Conservation (phyloP, 2,113 vertebrate genomes). For the Fukomys damarensis region DNA sequence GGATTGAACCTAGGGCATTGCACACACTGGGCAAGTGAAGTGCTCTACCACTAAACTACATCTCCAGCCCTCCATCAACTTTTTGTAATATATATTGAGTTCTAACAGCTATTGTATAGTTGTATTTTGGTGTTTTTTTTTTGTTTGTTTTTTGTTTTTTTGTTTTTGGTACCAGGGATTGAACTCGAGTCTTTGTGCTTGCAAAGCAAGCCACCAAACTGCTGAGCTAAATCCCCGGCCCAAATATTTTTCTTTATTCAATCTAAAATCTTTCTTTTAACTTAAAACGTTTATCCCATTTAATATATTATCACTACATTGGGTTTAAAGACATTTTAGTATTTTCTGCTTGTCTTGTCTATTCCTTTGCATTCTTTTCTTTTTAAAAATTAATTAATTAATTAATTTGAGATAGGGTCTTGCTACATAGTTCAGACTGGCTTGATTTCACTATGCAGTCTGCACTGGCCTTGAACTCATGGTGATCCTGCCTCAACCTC, state of each 20-base stretch:
- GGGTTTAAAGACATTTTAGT: constrained; percentile 14
- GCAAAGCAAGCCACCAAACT: too few relatives aligned
- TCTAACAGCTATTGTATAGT: neutral
- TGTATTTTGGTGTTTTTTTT: too few relatives aligned
- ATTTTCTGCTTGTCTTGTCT: neutral
- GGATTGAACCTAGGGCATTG: neutral
- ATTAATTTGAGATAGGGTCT: too few relatives aligned
- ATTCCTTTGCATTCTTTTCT: neutral
- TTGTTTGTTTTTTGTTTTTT: too few relatives aligned
- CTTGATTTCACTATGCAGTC: neutral
- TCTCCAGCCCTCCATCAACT: neutral
- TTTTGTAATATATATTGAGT: neutral
- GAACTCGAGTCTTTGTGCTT: too few relatives aligned
- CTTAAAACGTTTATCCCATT: neutral
- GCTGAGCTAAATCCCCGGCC: too few relatives aligned
- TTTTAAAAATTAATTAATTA: too few relatives aligned
- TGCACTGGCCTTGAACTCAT: neutral
- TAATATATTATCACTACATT: neutral
- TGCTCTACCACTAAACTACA: neutral
- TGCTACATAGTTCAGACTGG: neutral
- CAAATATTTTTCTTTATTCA: constrained; percentile 33
- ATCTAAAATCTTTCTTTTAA: constrained; percentile 10
- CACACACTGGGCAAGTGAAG: neutral
- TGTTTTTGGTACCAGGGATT: too few relatives aligned
- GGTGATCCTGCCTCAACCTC: neutral